phyloP scores from a whole-genome alignment of 2,113 vertebrate species.

The Lasiurus cinereus region DNA sequence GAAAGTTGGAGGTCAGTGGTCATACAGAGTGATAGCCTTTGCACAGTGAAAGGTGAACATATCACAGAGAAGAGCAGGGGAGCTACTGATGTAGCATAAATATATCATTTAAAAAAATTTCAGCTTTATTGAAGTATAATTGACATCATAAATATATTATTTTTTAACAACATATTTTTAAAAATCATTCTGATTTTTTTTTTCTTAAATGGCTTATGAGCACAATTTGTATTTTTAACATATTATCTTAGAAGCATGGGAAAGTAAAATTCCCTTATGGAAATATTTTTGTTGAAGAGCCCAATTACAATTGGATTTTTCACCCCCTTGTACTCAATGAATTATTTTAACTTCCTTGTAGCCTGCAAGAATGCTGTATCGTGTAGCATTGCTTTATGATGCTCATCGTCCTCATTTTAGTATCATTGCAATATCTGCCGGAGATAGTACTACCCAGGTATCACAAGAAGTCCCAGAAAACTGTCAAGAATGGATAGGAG shows the following conservation, averaged over 20 bases:
- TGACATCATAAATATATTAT: slow-evolving; percentile 33
- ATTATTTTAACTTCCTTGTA: slow-evolving; percentile 84
- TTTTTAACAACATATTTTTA: slow-evolving; percentile 61
- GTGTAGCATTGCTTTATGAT: slow-evolving; percentile 97
- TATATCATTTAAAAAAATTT: background rate
- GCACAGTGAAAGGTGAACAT: background rate
- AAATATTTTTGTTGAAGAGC: slow-evolving; percentile 73
- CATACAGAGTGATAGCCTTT: background rate
- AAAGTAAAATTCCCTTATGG: slow-evolving; percentile 63
- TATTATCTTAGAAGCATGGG: slow-evolving; percentile 62
- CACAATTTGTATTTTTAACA: slow-evolving; percentile 67
- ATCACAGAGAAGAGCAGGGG: slow-evolving; percentile 14
- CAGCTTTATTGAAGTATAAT: background rate
- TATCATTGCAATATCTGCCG: slow-evolving; percentile 95
- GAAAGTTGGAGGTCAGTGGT: slow-evolving; percentile 8
- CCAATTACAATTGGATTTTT: slow-evolving; percentile 70
- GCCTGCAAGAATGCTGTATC: slow-evolving; percentile 96
- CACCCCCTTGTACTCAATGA: slow-evolving; percentile 70
- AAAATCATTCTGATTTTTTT: slow-evolving; percentile 5
- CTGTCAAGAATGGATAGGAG: slow-evolving; percentile 98
- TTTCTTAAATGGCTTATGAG: slow-evolving; percentile 52
- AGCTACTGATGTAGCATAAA: background rate
- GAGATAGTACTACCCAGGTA: slow-evolving; percentile 91
- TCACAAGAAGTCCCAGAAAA: slow-evolving; percentile 93
- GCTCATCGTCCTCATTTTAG: slow-evolving; percentile 98